Evolutionary conservation across 2,888 invertebrate genomes (phyloP).

Genomic region (Pinctada fucata): DNA sequence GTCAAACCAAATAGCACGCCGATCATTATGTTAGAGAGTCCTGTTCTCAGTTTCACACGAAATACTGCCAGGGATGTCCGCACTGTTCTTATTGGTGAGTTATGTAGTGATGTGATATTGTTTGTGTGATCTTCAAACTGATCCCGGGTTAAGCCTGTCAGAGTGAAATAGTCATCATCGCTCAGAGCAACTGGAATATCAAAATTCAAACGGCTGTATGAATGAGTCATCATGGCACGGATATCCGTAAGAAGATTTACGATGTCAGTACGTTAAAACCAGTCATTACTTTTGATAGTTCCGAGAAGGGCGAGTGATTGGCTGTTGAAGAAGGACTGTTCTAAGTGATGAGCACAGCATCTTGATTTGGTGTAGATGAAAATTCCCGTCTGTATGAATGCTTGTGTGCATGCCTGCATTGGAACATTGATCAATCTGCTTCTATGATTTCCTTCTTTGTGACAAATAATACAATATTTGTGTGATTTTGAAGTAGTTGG

Average conservation of each 20-base stretch:
- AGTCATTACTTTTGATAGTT: background rate
- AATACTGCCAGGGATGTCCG: conserved; percentile 25
- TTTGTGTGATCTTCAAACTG: conserved; percentile 9
- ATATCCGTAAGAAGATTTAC: background rate
- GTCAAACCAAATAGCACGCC: conserved; percentile 3
- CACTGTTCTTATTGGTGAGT: background rate
- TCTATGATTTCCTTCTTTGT: background rate
- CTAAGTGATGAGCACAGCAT: background rate
- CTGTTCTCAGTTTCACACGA: conserved; percentile 18
- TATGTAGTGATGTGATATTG: background rate
- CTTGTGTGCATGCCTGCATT: conserved; percentile 16
- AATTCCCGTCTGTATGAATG: conserved; percentile 10
- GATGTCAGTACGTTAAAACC: background rate
- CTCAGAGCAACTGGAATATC: conserved; percentile 14
- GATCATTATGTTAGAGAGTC: conserved; percentile 20
- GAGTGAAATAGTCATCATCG: conserved; percentile 12
- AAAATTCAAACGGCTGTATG: conserved; percentile 15
- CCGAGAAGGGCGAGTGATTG: background rate
- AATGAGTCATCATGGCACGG: background rate
- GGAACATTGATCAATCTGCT: conserved; percentile 1
- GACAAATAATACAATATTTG: conserved; percentile 10
- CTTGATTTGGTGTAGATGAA: background rate
- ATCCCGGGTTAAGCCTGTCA: conserved; percentile 2
- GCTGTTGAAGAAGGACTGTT: background rate
- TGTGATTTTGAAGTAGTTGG: conserved; percentile 15